Evolutionary conservation across 2,888 invertebrate species (phyloP), one percentile per base, ranked within the genome.

Genomic region (Operophtera brumata): DNA sequence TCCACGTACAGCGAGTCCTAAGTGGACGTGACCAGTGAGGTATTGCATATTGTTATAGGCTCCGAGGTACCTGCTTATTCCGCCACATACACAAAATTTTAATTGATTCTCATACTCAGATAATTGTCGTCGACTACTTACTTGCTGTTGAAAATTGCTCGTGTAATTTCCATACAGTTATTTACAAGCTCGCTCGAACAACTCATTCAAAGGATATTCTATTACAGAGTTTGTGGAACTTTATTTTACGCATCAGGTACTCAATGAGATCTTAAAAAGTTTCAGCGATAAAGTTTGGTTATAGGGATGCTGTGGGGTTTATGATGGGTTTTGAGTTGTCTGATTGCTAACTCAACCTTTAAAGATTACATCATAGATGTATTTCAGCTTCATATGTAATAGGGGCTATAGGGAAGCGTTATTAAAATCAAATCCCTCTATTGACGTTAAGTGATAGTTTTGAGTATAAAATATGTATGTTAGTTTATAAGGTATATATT

Each of bases 131-230:
- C 12, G 7, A 8, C 13, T 12, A 13, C 12, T 36, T 13, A 36
- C 3, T 30, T 42, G n/a, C 42, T 9, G 2, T 37, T 8, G 14
- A 28, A 41, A 42, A 26, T 54, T 37, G 41, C 41, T 42, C 36
- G 54, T 42, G 4, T 46, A 28, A 42, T 6, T 8, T 13, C 11
- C 37, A 30, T 68, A 70, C 70, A 67, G 65, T 73, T 78, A 77
- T 79, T 78, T 77, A 76, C 72, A 76, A 74, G 67, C 54, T 42
- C 40, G 32, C 67, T 63, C 66, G 59, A 67, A 66, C 65, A 67
- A 70, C 67, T 69, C 69, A 70, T 73, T 76, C 70, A 70, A 71
- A 69, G 71, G 69, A 73, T 76, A 78, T 77, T 78, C 71, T 77
- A 75, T 77, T 73, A 75, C 64, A 57, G 62, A 75, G 66, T 73